Evolutionary conservation across 2,888 invertebrate species (phyloP).

Genomic region (Abrostola tripartita): DNA sequence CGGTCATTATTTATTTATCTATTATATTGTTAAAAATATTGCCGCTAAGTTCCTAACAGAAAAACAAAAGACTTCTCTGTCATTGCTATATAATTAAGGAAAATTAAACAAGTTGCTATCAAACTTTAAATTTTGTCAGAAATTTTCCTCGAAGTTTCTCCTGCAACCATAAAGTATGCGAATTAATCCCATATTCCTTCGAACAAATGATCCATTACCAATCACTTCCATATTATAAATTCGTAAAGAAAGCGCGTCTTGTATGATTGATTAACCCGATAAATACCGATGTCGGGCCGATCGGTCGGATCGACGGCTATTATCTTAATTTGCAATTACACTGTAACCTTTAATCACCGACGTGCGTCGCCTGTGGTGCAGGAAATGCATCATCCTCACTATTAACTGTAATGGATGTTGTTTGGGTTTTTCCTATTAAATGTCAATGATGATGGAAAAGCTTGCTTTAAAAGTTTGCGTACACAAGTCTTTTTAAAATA

Average conservation of each 20-base stretch:
- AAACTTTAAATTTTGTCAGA: too few species aligned
- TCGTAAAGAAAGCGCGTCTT: constrained; percentile 50
- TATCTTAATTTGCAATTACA: constrained; percentile 68
- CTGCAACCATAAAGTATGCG: neutral
- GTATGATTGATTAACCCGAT: constrained; percentile 62
- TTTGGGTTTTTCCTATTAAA: neutral
- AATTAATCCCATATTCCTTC: neutral
- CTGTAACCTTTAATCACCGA: constrained; percentile 66
- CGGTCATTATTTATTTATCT: too few species aligned
- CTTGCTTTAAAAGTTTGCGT: neutral
- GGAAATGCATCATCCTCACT: constrained; percentile 18
- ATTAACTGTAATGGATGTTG: constrained; percentile 7
- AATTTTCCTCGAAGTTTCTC: neutral
- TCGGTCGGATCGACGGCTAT: constrained; percentile 54
- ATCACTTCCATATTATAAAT: constrained; percentile 40
- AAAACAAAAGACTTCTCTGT: too few species aligned
- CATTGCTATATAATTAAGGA: too few species aligned
- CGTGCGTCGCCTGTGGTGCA: constrained; percentile 37
- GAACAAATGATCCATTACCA: constrained; percentile 24
- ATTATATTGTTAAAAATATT: too few species aligned
- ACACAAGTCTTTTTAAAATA: neutral
- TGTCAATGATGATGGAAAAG: neutral
- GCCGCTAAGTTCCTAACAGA: too few species aligned
- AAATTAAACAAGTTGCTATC: too few species aligned
- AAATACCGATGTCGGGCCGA: constrained; percentile 51